Conservation (phyloP, 2,888 invertebrate genomes). For the Spodoptera littoralis region DNA sequence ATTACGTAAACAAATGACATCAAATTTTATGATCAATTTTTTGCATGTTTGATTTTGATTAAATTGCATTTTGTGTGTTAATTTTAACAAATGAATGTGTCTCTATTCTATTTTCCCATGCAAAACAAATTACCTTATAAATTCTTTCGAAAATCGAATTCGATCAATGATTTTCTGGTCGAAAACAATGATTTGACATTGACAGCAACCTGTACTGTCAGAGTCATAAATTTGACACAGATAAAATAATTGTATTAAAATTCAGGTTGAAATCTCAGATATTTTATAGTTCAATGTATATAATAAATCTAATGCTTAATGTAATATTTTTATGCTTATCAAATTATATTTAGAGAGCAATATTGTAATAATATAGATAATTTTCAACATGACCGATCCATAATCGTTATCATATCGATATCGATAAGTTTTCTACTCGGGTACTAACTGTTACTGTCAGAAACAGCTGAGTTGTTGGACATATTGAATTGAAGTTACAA, state of each 20-base stretch:
- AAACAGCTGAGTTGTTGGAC: slow-evolving; percentile 31
- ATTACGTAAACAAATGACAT: slow-evolving; percentile 76
- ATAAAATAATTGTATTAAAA: background rate
- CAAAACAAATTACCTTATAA: slow-evolving; percentile 35
- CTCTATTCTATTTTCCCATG: background rate
- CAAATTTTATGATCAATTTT: background rate
- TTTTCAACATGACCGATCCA: too few species aligned
- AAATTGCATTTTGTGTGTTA: background rate
- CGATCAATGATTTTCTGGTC: background rate
- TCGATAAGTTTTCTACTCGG: too few species aligned
- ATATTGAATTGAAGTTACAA: background rate
- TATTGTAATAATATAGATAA: too few species aligned
- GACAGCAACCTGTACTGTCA: background rate
- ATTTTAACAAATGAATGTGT: slow-evolving; percentile 15
- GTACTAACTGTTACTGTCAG: slow-evolving; percentile 16
- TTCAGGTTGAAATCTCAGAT: too few species aligned
- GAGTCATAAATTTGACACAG: background rate
- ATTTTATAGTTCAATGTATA: too few species aligned
- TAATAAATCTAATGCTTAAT: too few species aligned
- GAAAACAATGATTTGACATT: slow-evolving; percentile 38
- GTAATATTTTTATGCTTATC: too few species aligned
- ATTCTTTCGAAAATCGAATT: slow-evolving; percentile 43
- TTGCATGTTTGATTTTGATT: background rate
- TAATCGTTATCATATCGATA: too few species aligned
- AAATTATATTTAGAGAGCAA: too few species aligned